Percentiles rank a stretch among this genome's conserved stretches.
These are phyloP conservation scores for Erythrolamprus reginae DNA, from an alignment of 2,113 vertebrate genomes.

Conservation along the genomic window DNA sequence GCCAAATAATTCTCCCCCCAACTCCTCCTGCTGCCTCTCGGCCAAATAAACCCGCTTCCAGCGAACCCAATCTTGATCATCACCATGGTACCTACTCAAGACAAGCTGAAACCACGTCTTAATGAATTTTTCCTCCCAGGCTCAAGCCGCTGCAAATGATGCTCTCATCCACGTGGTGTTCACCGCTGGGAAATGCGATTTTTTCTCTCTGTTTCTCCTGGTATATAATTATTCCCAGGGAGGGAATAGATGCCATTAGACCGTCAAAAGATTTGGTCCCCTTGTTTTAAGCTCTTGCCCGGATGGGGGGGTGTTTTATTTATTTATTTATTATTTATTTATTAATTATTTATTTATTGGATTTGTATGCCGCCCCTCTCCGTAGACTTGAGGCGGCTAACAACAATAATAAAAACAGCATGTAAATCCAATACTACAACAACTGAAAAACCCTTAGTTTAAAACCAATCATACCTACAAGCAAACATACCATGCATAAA, in stretches of 20 bases:
- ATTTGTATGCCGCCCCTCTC: too few species aligned
- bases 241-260: background rate
- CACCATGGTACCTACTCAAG: background rate
- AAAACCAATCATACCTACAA: too few species aligned
- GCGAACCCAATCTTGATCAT: background rate
- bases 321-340: too few species aligned
- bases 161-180: background rate
- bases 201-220: background rate
- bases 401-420: too few species aligned
- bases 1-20: too few species aligned
- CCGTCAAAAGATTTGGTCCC: background rate
- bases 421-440: too few species aligned
- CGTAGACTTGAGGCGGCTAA: too few species aligned
- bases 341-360: too few species aligned
- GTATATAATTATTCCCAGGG: background rate
- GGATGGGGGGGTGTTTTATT: background rate
- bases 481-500: too few species aligned
- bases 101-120: background rate
- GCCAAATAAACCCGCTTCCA: background rate
- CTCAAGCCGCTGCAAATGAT: background rate
- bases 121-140: background rate
- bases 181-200: background rate
- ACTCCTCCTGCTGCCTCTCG: background rate
- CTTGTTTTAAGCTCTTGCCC: background rate
- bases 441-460: too few species aligned